Evolutionary conservation across 1,140 invertebrate genomes (phyloP).

Genomic region (Cyclina sinensis): DNA sequence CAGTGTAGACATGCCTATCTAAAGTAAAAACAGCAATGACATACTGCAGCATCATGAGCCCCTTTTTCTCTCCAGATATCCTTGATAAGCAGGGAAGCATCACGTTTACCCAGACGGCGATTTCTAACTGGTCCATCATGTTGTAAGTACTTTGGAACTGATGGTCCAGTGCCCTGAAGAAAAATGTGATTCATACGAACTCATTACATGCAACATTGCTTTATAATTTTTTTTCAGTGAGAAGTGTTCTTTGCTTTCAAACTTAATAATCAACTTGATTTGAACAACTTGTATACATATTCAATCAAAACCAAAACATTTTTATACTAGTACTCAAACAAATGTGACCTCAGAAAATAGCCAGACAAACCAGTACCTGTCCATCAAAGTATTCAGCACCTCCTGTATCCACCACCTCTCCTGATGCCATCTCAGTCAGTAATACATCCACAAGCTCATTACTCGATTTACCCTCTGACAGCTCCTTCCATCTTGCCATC

Average conservation of each 20-base stretch:
- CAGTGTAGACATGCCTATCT: too few species aligned
- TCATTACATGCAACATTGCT: too few species aligned
- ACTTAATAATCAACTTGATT: too few species aligned
- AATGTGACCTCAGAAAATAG: too few species aligned
- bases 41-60: conserved; percentile 82
- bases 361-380: conserved; percentile 72
- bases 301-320: too few species aligned
- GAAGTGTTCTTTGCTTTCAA: too few species aligned
- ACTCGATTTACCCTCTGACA: conserved; percentile 84
- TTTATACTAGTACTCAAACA: too few species aligned
- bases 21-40: too few species aligned
- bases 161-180: conserved; percentile 80
- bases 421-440: conserved; percentile 82
- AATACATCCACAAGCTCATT: conserved; percentile 84
- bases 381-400: conserved; percentile 85
- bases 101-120: conserved; percentile 83
- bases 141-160: conserved; percentile 83
- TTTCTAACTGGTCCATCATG: conserved; percentile 84
- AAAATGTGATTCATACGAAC: too few species aligned
- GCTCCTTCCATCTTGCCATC: conserved; percentile 82
- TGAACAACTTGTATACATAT: too few species aligned
- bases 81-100: conserved; percentile 82
- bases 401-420: conserved; percentile 76
- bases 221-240: too few species aligned
- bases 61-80: conserved; percentile 86